These are phyloP conservation scores for Peromyscus attwateri DNA, from an alignment of 2,797 vertebrate genomes.

Conservation along the genomic window DNA sequence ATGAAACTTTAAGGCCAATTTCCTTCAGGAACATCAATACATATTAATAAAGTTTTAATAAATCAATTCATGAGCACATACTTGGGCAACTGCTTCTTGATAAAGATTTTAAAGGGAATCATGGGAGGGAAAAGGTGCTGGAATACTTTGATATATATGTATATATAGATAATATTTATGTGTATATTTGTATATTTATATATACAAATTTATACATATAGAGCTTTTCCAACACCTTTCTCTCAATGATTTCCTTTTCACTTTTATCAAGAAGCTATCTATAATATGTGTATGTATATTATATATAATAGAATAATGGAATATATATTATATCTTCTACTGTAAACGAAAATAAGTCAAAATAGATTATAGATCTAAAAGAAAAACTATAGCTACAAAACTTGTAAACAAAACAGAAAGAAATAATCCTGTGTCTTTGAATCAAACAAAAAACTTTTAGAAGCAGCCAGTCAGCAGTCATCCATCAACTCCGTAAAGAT, in stretches of 20 bases:
- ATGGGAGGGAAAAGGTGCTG: background rate
- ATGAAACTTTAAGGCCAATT: background rate
- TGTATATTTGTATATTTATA: background rate
- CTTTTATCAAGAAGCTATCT: background rate
- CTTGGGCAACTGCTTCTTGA: background rate
- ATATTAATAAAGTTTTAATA: conserved; percentile 24
- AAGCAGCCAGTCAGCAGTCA: background rate
- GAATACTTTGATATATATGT: background rate
- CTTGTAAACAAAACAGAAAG: background rate
- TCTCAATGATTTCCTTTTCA: background rate
- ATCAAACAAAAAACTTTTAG: background rate
- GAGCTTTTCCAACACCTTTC: background rate
- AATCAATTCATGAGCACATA: background rate
- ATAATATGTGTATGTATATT: background rate
- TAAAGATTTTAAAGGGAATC: background rate
- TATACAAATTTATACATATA: background rate
- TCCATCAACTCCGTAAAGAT: background rate
- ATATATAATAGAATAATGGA: background rate
- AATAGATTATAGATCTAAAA: background rate
- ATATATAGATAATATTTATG: background rate
- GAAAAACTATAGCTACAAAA: background rate
- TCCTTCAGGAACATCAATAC: background rate
- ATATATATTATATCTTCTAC: background rate
- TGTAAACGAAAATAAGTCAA: background rate
- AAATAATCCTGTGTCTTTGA: background rate